Base-by-base conservation (phyloP, 1,140 invertebrate genomes). In the Scaptomyza montana region DNA sequence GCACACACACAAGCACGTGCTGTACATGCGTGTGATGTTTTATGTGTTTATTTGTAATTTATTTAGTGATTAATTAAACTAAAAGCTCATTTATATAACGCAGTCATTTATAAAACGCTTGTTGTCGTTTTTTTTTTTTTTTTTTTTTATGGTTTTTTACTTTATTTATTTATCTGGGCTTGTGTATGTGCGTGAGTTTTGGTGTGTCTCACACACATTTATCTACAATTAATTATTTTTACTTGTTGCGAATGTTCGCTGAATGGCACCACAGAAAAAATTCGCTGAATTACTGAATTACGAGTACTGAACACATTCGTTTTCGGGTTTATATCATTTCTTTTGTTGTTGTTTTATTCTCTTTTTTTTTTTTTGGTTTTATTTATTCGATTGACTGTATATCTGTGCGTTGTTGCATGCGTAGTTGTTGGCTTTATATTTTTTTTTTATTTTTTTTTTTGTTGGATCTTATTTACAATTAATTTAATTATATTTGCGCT, bases 201-300 rank as follows among this genome's bases (percentile, higher is more conserved):
- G 10, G 50, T 47, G 45, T 25, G 39, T 47, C 73, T 57, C 77
- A 64, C 71, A 74, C 78, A 78, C 76, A 87, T 82, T 87, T 89
- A 86, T 89, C 82, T 86, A 86, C 87, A 86, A 86, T 86, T 86
- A 86, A 86, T 86, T 86, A 86, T 87, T 87, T 80, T 86, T 86
- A 86, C 82, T 86, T 86, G 82, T 86, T 86, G 82, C 64, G 61
- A 70, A 71, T 59, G 16, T 9, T 43, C 51, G 59, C 72, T 50
- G 49, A 56, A 51, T 57, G 71, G 69, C 65, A 71, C 60, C 68
- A 67, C 76, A 63, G 74, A 69, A 81, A 36, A 75, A 85, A 80
- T 75, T 77, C 74, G 74, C 73, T 84, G 65, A 72, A 68, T 73
- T 73, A 54, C 30, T 30, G 30, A 30, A 36, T 36, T 60, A 61